Evolutionary conservation across 2,113 vertebrate species (phyloP), one percentile per base, ranked within the genome.

Genomic region (Cervus canadensis): DNA sequence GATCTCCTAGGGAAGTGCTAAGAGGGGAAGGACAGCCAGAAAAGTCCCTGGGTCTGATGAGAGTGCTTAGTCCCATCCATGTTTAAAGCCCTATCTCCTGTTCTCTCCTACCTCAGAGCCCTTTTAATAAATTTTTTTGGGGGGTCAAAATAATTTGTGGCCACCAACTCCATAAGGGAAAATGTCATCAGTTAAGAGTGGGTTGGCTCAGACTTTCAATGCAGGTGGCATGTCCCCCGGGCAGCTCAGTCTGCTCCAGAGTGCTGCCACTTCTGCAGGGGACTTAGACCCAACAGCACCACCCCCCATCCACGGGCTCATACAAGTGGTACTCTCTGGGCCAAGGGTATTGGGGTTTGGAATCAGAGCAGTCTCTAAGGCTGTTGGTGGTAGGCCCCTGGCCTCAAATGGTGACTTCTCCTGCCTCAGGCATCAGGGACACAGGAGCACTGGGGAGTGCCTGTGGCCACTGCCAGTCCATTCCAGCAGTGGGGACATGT

Each of bases 51-150:
- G 91, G 60, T 85, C 64, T 95, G 89, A 30, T 89, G 87, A 95
- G 60, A 92, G 79, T 78, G n/a, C 88, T 84, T 92, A 54, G 36
- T 74, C 45, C 64, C 50, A 82, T 88, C 83, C 28, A 3, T 91
- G 54, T 62, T 87, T 94, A 71, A 52, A 50, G 43, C 79, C 86
- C 74, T 48, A 81, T 94, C 43, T 95, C 91, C 82, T 60, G 92
- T 95, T 92, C 71, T 87, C 40, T 97, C 85, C 26, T 14, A 89
- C 78, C n/a, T 96, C 62, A 92, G 78, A 96, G 57, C 17, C 62
- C 83, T 97, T 96, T 95, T 91, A 91, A 89, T 93, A 36, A 94
- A 93, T 52, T 71, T 25, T 96, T 97, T 40, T 26, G 36, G 64
- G n/a, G 6, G 40, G 56, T 52, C 82, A 78, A 54, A 97, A 91